These are phyloP conservation scores for Trypoxylus dichotomus DNA, from an alignment of 1,140 invertebrate species.

Conservation along the genomic window DNA sequence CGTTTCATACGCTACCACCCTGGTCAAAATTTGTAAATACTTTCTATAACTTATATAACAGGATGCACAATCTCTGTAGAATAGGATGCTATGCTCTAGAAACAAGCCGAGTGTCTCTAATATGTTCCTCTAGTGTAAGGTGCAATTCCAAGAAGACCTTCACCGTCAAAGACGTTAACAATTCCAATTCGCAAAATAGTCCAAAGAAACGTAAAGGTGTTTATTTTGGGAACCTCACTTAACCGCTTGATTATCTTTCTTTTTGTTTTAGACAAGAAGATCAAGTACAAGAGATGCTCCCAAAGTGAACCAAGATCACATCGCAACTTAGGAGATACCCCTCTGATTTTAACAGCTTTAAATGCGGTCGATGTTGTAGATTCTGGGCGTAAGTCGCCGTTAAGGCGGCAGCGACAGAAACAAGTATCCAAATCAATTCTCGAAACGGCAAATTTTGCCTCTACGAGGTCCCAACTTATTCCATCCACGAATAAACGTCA, in stretches of 20 bases:
- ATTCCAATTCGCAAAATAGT: neutral
- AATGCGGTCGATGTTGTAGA: neutral
- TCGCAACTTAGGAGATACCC: neutral
- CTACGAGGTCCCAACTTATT: neutral
- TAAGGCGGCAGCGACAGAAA: neutral
- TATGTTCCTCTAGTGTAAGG: neutral
- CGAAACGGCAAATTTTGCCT: neutral
- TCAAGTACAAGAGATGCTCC: neutral
- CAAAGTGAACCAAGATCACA: neutral
- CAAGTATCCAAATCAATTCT: neutral
- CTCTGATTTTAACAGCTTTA: neutral
- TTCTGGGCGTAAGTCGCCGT: neutral
- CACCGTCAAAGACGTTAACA: neutral
- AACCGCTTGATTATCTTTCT: neutral
- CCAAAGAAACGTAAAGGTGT: neutral
- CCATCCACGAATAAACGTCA: neutral
- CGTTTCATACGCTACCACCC: neutral
- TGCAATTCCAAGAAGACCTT: neutral
- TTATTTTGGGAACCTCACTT: neutral
- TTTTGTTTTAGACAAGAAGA: neutral
- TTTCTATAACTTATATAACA: neutral
- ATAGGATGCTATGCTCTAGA: neutral
- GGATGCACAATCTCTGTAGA: neutral
- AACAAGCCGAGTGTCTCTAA: neutral
- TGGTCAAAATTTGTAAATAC: neutral